A percentile compares a stretch with the other conserved stretches of the same genome.
Conservation (phyloP, 2,888 invertebrate genomes). For the Polia nebulosa region DNA sequence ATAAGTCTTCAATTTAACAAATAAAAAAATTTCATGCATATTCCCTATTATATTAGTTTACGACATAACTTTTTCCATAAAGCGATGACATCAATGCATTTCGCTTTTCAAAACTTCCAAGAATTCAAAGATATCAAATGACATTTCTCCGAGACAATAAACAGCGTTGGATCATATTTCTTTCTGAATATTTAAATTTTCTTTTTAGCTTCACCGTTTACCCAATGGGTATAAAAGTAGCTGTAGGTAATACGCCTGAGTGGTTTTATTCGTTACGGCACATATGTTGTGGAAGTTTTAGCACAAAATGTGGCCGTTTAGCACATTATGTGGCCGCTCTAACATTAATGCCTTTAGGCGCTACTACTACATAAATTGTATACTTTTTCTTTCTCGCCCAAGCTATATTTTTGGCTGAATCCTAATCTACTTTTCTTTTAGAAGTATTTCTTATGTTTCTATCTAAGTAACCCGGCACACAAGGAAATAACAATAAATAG, state of each 20-base stretch:
- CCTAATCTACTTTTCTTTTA: neutral
- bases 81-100: neutral
- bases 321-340: slow-evolving; percentile 36
- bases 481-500: neutral
- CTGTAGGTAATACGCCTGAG: slow-evolving; percentile 3
- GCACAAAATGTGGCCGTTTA: slow-evolving; percentile 37
- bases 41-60: slow-evolving; percentile 5
- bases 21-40: too few relatives aligned
- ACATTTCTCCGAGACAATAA: neutral
- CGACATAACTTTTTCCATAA: neutral
- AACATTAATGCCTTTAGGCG: slow-evolving; percentile 21
- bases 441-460: neutral
- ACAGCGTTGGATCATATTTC: neutral
- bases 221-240: slow-evolving; percentile 15
- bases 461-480: neutral
- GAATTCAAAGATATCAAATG: neutral
- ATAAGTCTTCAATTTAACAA: too few relatives aligned
- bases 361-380: slow-evolving; percentile 40
- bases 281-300: slow-evolving; percentile 40
- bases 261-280: slow-evolving; percentile 38
- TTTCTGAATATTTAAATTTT: neutral
- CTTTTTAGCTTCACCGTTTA: slow-evolving; percentile 7
- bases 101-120: neutral
- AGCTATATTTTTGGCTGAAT: slow-evolving; percentile 3
- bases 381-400: slow-evolving; percentile 17